Percentiles rank a stretch among this genome's conserved stretches.
Conservation (phyloP, 64 coral and sea anemone genomes). For the Trachythela sp. region DNA sequence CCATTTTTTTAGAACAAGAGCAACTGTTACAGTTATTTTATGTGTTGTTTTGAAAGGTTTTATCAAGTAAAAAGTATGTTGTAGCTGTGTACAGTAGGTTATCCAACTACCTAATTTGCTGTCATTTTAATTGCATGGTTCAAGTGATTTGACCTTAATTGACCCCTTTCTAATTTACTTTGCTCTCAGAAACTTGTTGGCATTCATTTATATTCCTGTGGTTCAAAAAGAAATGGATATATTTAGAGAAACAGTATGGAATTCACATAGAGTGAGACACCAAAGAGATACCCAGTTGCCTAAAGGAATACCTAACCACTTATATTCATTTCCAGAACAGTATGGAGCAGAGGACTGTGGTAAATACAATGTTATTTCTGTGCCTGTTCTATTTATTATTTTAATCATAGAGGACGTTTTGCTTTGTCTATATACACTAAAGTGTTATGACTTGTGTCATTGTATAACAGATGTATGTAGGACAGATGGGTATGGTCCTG, state of each 20-base stretch:
- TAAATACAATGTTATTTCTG: not conserved
- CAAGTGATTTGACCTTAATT: not conserved
- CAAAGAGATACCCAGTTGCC: not conserved
- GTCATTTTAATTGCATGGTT: too few relatives aligned
- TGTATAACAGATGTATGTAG: too few relatives aligned
- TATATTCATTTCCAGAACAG: slow-evolving; percentile 2
- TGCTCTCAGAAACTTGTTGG: not conserved
- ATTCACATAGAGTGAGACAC: slow-evolving; percentile 15
- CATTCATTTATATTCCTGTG: slow-evolving; percentile 2
- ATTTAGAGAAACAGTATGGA: slow-evolving; percentile 3
- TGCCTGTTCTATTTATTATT: too few relatives aligned
- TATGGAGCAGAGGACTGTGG: slow-evolving; percentile 11
- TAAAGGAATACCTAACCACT: not conserved
- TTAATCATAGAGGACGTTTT: too few relatives aligned
- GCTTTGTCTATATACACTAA: too few relatives aligned
- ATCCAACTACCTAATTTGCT: too few relatives aligned
- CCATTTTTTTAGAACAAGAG: not conserved
- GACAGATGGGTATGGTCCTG: too few relatives aligned
- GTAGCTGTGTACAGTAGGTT: too few relatives aligned
- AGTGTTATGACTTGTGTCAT: too few relatives aligned
- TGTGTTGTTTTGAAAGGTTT: too few relatives aligned
- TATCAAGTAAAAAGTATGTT: too few relatives aligned
- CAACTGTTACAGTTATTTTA: too few relatives aligned
- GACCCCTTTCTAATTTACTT: not conserved
- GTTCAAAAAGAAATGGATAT: slow-evolving; percentile 15